These are phyloP conservation scores for Euplexia lucipara DNA, from an alignment of 2,888 invertebrate species.

Conservation along the genomic window DNA sequence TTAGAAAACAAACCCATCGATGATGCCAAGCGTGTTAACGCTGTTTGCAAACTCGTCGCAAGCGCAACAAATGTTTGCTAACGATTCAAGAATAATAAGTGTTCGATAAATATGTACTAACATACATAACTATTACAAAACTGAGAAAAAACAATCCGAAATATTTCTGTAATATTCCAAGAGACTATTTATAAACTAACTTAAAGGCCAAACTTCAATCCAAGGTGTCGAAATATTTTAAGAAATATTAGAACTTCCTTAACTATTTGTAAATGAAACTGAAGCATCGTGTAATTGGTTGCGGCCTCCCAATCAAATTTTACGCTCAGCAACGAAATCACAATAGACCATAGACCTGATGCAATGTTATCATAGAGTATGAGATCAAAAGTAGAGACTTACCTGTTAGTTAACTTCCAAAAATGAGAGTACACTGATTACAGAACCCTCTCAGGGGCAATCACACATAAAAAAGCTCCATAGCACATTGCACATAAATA, in stretches of 20 bases:
- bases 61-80: conserved; percentile 22
- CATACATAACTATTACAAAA: neutral
- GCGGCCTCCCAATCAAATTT: conserved; percentile 63
- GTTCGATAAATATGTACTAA: conserved; percentile 13
- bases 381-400: conserved; percentile 58
- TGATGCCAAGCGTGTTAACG: conserved; percentile 43
- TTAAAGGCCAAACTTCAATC: conserved; percentile 37
- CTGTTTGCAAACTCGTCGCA: conserved; percentile 21
- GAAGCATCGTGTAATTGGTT: conserved; percentile 40
- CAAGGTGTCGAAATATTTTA: conserved; percentile 53
- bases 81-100: conserved; percentile 12
- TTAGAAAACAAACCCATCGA: conserved; percentile 43
- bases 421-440: conserved; percentile 67
- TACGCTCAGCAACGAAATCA: conserved; percentile 68
- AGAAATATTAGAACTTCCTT: conserved; percentile 43
- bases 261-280: conserved; percentile 43
- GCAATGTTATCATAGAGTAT: conserved; percentile 61
- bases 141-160: neutral
- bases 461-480: conserved; percentile 84
- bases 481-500: conserved; percentile 80
- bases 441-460: conserved; percentile 80
- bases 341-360: conserved; percentile 77
- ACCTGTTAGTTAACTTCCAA: conserved; percentile 75
- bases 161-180: conserved; percentile 2
- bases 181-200: conserved; percentile 28